Percentiles rank a stretch among this genome's conserved stretches.
These are phyloP conservation scores for Micromys minutus DNA, from an alignment of 2,113 vertebrate genomes.

Conservation along the genomic window DNA sequence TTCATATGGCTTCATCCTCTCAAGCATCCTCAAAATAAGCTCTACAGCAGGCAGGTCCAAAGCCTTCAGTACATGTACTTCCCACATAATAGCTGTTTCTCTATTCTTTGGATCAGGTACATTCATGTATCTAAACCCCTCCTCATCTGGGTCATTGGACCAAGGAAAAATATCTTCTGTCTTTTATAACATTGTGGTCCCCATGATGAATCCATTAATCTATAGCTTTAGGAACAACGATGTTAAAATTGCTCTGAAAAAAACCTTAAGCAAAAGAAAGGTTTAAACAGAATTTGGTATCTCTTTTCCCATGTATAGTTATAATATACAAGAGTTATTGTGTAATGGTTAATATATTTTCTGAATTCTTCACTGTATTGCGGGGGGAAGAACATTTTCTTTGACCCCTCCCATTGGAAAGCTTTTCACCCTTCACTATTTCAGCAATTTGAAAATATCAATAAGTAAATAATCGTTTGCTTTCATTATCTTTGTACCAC, in stretches of 20 bases:
- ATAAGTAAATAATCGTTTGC: neutral
- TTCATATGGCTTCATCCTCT: neutral
- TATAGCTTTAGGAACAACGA: slow-evolving; percentile 55
- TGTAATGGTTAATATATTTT: neutral
- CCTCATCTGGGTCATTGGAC: neutral
- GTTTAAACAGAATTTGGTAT: neutral
- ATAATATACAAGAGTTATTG: neutral
- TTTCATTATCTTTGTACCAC: no score
- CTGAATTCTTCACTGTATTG: neutral
- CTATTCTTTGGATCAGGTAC: slow-evolving; percentile 1
- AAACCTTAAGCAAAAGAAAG: neutral
- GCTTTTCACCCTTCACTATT: neutral
- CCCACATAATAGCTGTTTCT: neutral
- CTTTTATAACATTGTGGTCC: neutral
- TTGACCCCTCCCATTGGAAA: neutral
- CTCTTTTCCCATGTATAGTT: no score
- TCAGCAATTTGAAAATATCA: neutral
- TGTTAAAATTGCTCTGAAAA: slow-evolving; percentile 32
- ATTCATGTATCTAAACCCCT: slow-evolving; percentile 25
- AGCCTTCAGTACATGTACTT: neutral
- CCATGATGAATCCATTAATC: slow-evolving; percentile 28
- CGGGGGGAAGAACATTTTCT: no score
- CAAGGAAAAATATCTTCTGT: slow-evolving; percentile 39
- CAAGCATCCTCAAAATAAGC: neutral
- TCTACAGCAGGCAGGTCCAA: neutral